A percentile compares a stretch with the other conserved stretches of the same genome.
Conservation (phyloP, 2,113 vertebrate genomes). For the Junco hyemalis region DNA sequence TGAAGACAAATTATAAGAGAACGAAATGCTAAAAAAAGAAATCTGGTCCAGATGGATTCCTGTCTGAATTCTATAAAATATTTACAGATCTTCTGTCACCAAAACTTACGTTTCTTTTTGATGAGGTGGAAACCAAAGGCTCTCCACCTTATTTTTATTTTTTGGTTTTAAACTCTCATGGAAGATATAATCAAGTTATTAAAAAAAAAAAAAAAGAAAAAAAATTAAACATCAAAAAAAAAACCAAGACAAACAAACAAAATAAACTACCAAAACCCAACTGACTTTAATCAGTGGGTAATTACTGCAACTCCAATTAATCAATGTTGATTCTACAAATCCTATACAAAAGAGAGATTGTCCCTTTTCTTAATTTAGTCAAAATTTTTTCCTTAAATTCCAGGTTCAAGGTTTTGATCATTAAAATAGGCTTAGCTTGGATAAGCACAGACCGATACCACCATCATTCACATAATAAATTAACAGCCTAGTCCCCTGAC, state of each 20-base stretch:
- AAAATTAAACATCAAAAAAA: too few relatives aligned
- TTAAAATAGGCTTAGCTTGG: conserved; percentile 13
- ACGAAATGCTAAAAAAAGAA: conserved; percentile 49
- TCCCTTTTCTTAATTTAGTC: background rate
- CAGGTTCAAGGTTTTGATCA: background rate
- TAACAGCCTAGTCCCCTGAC: background rate
- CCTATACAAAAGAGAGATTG: background rate
- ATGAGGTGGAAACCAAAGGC: conserved; percentile 54
- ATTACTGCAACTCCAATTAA: background rate
- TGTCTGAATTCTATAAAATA: conserved; percentile 63
- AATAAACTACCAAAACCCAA: background rate
- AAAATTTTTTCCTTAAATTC: background rate
- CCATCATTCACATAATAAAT: conserved; percentile 25
- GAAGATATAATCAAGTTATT: background rate
- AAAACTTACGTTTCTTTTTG: conserved; percentile 57
- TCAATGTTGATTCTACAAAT: background rate
- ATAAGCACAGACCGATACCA: conserved; percentile 19
- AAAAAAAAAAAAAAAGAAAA: background rate
- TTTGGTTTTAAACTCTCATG: background rate
- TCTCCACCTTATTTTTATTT: conserved; percentile 4
- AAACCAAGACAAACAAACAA: background rate
- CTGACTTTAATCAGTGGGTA: background rate
- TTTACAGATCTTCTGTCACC: conserved; percentile 66
- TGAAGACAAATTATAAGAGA: conserved; percentile 35
- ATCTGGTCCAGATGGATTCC: conserved; percentile 61